phyloP scores from a whole-genome alignment of 2,113 vertebrate genomes.

The Chitala chitala region DNA sequence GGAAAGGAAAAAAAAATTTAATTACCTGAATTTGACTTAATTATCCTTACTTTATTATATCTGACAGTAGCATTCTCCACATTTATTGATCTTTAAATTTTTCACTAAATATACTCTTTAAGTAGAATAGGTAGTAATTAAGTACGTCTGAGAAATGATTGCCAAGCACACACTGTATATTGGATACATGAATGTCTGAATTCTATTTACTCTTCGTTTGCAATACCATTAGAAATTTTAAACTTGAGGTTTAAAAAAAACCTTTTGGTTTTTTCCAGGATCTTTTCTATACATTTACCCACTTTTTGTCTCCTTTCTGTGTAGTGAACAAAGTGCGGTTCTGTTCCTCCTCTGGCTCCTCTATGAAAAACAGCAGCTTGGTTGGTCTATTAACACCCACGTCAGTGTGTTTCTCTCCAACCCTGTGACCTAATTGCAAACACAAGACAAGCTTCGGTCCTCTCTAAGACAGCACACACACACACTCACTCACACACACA shows the following conservation, averaged over 20 bases:
- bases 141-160: not conserved
- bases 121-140: too few relatives aligned
- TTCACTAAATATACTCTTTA: too few relatives aligned
- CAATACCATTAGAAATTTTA: constrained; percentile 41
- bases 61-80: not conserved
- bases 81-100: too few relatives aligned
- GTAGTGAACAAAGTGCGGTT: constrained; percentile 67
- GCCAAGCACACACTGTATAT: not conserved
- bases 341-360: constrained; percentile 72
- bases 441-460: constrained; percentile 76
- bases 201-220: constrained; percentile 5
- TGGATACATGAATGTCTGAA: not conserved
- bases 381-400: constrained; percentile 77
- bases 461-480: constrained; percentile 81
- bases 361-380: constrained; percentile 72
- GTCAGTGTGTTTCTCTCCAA: constrained; percentile 81
- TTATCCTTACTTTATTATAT: not conserved
- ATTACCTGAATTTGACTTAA: too few relatives aligned
- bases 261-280: constrained; percentile 63
- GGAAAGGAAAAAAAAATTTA: not conserved
- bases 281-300: constrained; percentile 57
- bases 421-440: constrained; percentile 94
- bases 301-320: constrained; percentile 51
- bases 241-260: constrained; percentile 57
- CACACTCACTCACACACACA: constrained; percentile 44